Percentiles rank a stretch among this genome's conserved stretches.
Conservation (phyloP, 2,113 vertebrate genomes). For the Coturnix japonica region DNA sequence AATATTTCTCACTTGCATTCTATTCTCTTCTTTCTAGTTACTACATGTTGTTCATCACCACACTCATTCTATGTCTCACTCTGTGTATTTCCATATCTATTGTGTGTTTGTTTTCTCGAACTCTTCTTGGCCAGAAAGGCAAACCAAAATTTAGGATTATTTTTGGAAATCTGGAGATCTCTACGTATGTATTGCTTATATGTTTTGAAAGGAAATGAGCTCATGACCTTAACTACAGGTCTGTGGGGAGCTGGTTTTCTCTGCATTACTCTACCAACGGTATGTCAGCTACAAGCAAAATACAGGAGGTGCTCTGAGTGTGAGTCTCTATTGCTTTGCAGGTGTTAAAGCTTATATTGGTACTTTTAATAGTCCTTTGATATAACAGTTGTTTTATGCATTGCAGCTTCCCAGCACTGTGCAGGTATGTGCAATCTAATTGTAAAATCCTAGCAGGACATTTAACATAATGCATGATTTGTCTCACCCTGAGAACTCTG, state of each 20-base stretch:
- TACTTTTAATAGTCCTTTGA: not conserved
- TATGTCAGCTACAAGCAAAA: not conserved
- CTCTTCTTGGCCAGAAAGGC: not conserved
- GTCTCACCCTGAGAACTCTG: not conserved
- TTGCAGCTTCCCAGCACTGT: not conserved
- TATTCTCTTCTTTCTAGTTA: constrained; percentile 15
- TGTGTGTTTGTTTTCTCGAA: not conserved
- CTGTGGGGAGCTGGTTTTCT: not conserved
- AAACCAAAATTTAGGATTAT: not conserved
- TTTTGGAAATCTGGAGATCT: not conserved
- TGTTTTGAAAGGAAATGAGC: not conserved
- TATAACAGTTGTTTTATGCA: not conserved
- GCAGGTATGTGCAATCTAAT: not conserved
- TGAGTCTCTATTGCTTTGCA: not conserved
- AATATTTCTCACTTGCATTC: constrained; percentile 40
- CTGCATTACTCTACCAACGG: not conserved
- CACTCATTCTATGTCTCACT: not conserved
- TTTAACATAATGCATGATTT: not conserved
- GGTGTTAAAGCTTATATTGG: not conserved
- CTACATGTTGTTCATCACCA: not conserved
- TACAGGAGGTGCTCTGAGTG: rapidly evolving
- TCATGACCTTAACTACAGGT: not conserved
- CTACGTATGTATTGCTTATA: not conserved
- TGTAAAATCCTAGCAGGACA: not conserved
- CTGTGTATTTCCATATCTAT: not conserved